phyloP scores from a whole-genome alignment of 1,140 invertebrate species.

The Anastatus disparis region DNA sequence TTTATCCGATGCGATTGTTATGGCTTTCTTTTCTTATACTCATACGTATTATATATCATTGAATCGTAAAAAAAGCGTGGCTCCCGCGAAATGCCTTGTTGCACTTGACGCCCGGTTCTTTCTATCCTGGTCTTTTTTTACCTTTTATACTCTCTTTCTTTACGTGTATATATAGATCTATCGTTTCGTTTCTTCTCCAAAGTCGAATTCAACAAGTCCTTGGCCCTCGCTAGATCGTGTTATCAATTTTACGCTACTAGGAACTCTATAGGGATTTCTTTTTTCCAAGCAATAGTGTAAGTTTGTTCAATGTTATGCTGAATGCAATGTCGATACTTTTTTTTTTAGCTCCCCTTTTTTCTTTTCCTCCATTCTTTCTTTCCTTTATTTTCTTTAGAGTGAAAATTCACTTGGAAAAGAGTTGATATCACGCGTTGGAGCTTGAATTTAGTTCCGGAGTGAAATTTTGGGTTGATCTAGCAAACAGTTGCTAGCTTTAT shows the following conservation, averaged over 20 bases:
- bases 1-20: conserved; percentile 7
- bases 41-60: not conserved
- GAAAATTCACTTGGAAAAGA: not conserved
- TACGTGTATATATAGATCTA: too few species aligned
- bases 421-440: not conserved
- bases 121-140: not conserved
- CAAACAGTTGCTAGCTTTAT: conserved; percentile 6
- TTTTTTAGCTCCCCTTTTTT: too few species aligned
- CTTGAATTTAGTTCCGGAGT: conserved; percentile 10
- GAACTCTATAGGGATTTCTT: not conserved
- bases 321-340: not conserved
- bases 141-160: not conserved
- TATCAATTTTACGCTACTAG: not conserved
- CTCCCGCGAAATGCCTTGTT: not conserved
- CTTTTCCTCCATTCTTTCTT: not conserved
- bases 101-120: not conserved
- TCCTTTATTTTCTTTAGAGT: too few species aligned
- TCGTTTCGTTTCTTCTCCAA: not conserved
- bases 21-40: not conserved
- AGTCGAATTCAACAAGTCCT: conserved; percentile 11
- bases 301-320: not conserved
- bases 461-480: not conserved
- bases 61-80: not conserved
- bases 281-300: too few species aligned
- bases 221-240: not conserved